Base-by-base conservation (phyloP, 1,140 invertebrate genomes). In the Drosophila albomicans region DNA sequence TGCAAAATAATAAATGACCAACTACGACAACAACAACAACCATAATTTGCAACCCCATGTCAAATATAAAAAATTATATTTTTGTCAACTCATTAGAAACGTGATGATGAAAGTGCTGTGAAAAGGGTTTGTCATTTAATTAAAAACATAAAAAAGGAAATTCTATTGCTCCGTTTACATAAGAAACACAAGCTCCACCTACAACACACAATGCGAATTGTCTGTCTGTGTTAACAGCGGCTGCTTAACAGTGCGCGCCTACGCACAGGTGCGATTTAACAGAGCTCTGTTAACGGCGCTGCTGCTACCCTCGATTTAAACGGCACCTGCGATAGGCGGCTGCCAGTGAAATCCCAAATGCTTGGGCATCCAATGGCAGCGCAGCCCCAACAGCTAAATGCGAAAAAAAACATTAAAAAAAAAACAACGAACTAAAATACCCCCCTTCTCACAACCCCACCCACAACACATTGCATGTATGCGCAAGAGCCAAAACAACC, bases 291-390 rank as follows among this genome's bases (percentile, higher is more conserved):
- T 76, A 75, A 66, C 52, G 6, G 38, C 5, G 20, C 30, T 7
- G 66, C 59, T 57, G 65, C 58, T 73, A 73, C 68, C 68, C 68
- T 77, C 68, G 70, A 63, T 63, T 25, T 65, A 46, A 54, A 43
- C 66, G 71, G 81, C 84, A 89, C 85, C 84, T 88, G 84, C 88
- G 84, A 88, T 88, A 88, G 84, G 84, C 81, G 78, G 85, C 85
- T 78, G 68, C 52, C 74, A 57, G 68, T 11, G 41, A 59, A 71
- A 46, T 41, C 46, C 68, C 51, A 75, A 70, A 52, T 66, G 41
- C 35, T 48, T 52, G 77, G 77, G 77, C 74, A 57, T 84, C 84
- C 84, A 88, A 88, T 88, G 64, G 68, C 79, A 86, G 65, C 45
- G 45, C 70, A 80, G 74, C 56, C 48, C 68, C 62, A 66, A 66